Evolutionary conservation across 2,888 invertebrate genomes (phyloP), one percentile per base, ranked within the genome.

Genomic region (Stenoptilia bipunctidactyla): DNA sequence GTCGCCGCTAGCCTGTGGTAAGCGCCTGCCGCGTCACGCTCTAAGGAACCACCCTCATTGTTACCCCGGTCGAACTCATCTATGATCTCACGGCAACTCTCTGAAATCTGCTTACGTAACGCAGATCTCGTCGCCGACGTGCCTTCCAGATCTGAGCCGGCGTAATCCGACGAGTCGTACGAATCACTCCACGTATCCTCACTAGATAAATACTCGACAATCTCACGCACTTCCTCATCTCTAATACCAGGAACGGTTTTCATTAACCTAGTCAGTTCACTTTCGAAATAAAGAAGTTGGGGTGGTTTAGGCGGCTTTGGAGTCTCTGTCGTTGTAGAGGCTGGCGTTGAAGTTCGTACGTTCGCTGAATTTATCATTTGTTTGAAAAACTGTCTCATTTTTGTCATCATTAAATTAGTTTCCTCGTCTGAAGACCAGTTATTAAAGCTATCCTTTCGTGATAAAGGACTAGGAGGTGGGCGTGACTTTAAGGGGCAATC

Each of bases 391-490:
- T 94, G 93, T 1, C 94, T 86, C 93, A 96, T 94, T 80, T 94
- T 95, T 27, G 92, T 93, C 95, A 96, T 96, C 95, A 96, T 96
- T 35, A 95, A 76, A 68, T 96, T 96, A 1, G 95, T 96, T 76
- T 96, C 96, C 64, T 96, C 96, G 60, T 96, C 95, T 2, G 94
- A 94, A 48, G 94, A 94, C 94, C 95, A 96, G 61, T 95, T 95
- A 65, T 94, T 95, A 75, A 95, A 95, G 64, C 94, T 94, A 67
- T 95, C 94, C 71, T 94, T 94, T 46, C 94, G 86, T 27, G 90
- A 89, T 15, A 94, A 73, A 10, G 89, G 86, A 51, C 75, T 85
- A 38, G 85, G 82, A 39, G 86, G 80, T 45, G 77, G 74, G 41
- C 67, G 66, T 9, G 88, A 86, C 30, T 86, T 77, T 1, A 88